Conservation (phyloP, 35 echinoderm and acorn worm species). For the Apostichopus parvimensis region DNA sequence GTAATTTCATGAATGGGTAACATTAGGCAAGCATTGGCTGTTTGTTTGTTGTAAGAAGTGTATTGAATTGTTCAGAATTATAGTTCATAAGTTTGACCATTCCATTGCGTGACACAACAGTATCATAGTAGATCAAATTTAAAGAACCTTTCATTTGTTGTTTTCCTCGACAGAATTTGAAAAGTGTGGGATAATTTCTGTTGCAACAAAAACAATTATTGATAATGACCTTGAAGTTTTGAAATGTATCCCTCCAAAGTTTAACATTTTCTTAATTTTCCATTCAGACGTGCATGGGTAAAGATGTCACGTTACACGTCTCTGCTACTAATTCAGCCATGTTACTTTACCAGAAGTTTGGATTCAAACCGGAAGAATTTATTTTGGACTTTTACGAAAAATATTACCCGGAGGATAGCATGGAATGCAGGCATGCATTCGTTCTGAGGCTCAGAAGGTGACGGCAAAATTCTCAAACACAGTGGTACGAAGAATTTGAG, state of each 20-base stretch:
- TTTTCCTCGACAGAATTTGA: too few relatives aligned
- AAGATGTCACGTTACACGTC: constrained; percentile 96
- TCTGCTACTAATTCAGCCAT: constrained; percentile 95
- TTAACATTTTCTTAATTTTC: constrained; percentile 6
- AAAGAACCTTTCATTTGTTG: too few relatives aligned
- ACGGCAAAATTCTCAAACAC: not conserved
- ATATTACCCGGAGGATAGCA: constrained; percentile 92
- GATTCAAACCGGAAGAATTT: constrained; percentile 98
- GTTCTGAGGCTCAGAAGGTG: constrained; percentile 88
- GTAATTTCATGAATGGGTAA: too few relatives aligned
- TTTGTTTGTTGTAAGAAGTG: too few relatives aligned
- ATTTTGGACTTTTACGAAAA: constrained; percentile 98
- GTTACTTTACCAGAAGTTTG: constrained; percentile 99
- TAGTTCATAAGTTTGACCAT: too few relatives aligned
- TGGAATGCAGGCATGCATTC: constrained; percentile 93
- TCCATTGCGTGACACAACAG: too few relatives aligned
- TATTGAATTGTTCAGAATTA: too few relatives aligned
- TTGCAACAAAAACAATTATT: too few relatives aligned
- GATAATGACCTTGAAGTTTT: too few relatives aligned
- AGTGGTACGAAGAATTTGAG: not conserved
- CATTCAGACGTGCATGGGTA: constrained; percentile 96
- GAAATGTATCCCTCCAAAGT: not conserved
- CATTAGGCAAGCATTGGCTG: too few relatives aligned
- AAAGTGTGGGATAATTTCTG: too few relatives aligned
- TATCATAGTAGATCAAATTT: too few relatives aligned